phyloP scores from a whole-genome alignment of 2,888 invertebrate species.

The Drosophila mayaguana region DNA sequence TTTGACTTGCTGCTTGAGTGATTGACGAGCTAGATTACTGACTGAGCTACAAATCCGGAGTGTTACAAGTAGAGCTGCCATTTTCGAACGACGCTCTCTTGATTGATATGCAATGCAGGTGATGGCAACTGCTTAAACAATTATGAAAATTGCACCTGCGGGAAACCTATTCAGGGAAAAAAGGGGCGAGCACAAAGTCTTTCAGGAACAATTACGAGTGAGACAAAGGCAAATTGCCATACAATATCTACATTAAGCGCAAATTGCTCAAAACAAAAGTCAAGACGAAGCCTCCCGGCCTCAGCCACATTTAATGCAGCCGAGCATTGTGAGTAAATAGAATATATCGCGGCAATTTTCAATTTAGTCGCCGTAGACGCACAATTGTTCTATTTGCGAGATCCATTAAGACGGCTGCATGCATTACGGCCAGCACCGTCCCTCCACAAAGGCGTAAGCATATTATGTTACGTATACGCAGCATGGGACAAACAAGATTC shows the following conservation, averaged over 20 bases:
- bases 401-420: slow-evolving; percentile 35
- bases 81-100: neutral
- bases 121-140: slow-evolving; percentile 14
- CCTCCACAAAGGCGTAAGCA: neutral
- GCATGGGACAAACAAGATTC: neutral
- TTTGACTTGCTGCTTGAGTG: neutral
- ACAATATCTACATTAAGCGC: slow-evolving; percentile 12
- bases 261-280: slow-evolving; percentile 27
- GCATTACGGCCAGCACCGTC: slow-evolving; percentile 23
- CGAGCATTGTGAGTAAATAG: neutral
- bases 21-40: neutral
- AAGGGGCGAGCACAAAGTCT: slow-evolving; percentile 46
- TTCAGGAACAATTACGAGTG: slow-evolving; percentile 50
- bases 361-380: slow-evolving; percentile 13
- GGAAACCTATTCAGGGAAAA: slow-evolving; percentile 17
- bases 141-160: slow-evolving; percentile 8
- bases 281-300: slow-evolving; percentile 3
- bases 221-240: slow-evolving; percentile 49
- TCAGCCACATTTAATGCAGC: neutral
- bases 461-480: slow-evolving; percentile 27
- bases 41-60: too few species aligned
- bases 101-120: slow-evolving; percentile 14
- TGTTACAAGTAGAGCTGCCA: neutral
- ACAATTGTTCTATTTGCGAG: slow-evolving; percentile 20
- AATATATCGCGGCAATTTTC: neutral